Evolutionary conservation across 2,888 invertebrate species (phyloP), one percentile per base, ranked within the genome.

Genomic region (Meta bourneti): DNA sequence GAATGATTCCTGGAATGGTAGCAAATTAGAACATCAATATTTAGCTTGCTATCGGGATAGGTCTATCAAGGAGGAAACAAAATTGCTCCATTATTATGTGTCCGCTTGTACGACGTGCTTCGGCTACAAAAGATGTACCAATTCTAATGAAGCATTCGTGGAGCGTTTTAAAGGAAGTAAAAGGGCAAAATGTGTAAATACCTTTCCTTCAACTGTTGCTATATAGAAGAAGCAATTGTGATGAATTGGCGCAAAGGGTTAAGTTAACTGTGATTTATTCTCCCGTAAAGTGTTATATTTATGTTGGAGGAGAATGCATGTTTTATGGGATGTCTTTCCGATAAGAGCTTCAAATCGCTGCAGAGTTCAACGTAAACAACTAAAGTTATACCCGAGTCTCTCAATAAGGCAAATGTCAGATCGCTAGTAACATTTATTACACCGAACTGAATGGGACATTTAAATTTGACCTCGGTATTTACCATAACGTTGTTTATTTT

Each of bases 21-120:
- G 70, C 82, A 82, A 82, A 82, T 82, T 82, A 82, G 82, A 82
- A 82, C 82, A 82, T 82, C 82, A 71, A 70, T 70, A 82, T 82
- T 82, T 70, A 19, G 82, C 82, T 82, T 71, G 71, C 82, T 82
- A 82, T 82, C 82, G 71, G 70, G 71, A 82, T 71, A 81, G 48
- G 49, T 69, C n/a, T 48, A 82, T 82, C 70, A 71, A 82, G 82
- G 71, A 82, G 82, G 71, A 82, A 82, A 71, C 82, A 49, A 82
- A 71, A 82, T 82, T 34, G 72, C 82, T 82, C 82, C 48, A 82
- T 82, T 82, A 71, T n/a, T 71, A 51, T 19, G 61, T 61, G 16
- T 51, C 52, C 78, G 11, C 61, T 61, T 61, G 48, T 51, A 48
- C 49, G 49, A 82, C 82, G 82, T 82, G 82, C 82, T 82, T 71